Percentiles rank a stretch among this genome's conserved stretches.
phyloP scores from a whole-genome alignment of 2,888 invertebrate genomes.

The Capitulum mitella region DNA sequence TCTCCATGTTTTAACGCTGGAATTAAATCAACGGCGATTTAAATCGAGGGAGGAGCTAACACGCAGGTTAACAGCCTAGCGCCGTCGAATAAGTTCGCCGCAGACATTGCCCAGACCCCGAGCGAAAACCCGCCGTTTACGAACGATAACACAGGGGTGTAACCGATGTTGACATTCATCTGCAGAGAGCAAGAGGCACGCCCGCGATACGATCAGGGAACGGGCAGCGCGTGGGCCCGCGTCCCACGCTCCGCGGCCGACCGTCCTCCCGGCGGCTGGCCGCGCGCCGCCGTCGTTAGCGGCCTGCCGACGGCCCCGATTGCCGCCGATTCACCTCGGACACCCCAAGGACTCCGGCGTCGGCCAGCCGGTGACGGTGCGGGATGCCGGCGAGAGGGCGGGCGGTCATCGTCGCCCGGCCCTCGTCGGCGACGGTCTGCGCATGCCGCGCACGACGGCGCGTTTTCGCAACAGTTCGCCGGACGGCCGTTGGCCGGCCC shows the following conservation, averaged over 20 bases:
- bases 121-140: neutral
- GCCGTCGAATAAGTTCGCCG: neutral
- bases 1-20: too few species aligned
- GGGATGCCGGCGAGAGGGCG: neutral
- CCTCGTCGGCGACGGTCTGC: neutral
- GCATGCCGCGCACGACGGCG: neutral
- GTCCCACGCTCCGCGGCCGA: neutral
- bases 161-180: conserved; percentile 1
- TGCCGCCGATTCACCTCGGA: neutral
- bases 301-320: neutral
- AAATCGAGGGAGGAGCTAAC: too few species aligned
- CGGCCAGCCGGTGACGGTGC: neutral
- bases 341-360: neutral
- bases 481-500: neutral
- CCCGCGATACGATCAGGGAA: neutral
- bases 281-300: neutral
- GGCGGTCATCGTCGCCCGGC: neutral
- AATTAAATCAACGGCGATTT: too few species aligned
- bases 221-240: neutral
- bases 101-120: neutral
- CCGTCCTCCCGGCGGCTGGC: neutral
- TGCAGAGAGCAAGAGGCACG: neutral
- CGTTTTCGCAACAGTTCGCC: neutral
- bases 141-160: neutral
- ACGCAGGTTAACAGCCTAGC: neutral